Base-by-base conservation (phyloP, 2,797 vertebrate species). In the Babyrousa celebensis region DNA sequence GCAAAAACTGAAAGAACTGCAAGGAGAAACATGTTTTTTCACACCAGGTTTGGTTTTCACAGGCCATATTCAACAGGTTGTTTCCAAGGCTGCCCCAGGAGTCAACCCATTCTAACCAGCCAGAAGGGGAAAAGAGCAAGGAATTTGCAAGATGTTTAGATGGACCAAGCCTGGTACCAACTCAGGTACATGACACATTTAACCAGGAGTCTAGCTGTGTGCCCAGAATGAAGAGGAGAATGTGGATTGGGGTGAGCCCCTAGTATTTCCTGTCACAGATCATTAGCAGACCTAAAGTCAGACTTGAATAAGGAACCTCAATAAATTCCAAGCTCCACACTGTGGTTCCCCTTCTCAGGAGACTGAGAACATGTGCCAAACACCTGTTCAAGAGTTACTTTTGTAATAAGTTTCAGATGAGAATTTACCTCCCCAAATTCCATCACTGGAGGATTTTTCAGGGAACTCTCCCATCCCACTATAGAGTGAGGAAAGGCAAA, bases 341-440 rank as follows among this genome's bases (percentile, higher is more conserved):
- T 32, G 15, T 85, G 65, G 71, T 54, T 94, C 67, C 25, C 32
- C 25, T 82, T 89, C 68, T 83, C 58, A 83, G 70, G n/a, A 71
- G 12, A 67, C 56, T 71, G 36, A 11, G n/a, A 82, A 78, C 70
- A 83, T 32, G 8, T 60, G 78, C n/a, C 79, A 80, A 94, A 80
- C 54, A 80, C 32, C 14, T 74, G 25, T 83, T 60, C 15, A 79
- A 83, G 54, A 91, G 6, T 93, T 85, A 63, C 65, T 88, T 68
- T 17, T 8, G 12, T 89, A 72, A 71, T 43, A 91, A 82, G 56
- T 85, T 77, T 48, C 11, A 16, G 78, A 90, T 54, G 43, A 84
- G 79, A 96, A 84, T 79, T 63, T 58, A 58, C 15, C 62, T 95
- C 82, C 20, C 52, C 70, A 95, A 87, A 83, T 65, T 85, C 27